These are phyloP conservation scores for Zaprionus africanus DNA, from an alignment of 1,140 invertebrate species.

Conservation along the genomic window DNA sequence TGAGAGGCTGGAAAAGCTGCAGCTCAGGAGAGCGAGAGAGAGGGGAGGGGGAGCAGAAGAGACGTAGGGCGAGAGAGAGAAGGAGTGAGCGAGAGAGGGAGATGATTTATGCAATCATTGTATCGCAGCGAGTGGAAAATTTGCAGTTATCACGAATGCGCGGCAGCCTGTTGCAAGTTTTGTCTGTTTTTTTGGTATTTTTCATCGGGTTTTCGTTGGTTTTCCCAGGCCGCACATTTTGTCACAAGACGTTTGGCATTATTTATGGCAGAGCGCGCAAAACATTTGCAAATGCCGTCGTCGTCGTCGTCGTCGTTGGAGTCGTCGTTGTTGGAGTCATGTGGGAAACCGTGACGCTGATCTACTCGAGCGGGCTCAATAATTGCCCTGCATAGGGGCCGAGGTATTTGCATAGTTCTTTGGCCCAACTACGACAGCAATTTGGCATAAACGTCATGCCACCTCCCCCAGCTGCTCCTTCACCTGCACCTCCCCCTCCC, in stretches of 20 bases:
- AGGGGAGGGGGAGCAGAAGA: slow-evolving; percentile 4
- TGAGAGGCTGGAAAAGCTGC: slow-evolving; percentile 4
- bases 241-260: slow-evolving; percentile 73
- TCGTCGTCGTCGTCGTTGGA: slow-evolving; percentile 9
- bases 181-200: neutral
- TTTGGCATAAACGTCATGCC: slow-evolving; percentile 69
- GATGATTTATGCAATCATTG: slow-evolving; percentile 81
- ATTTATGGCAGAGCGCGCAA: slow-evolving; percentile 56
- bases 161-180: slow-evolving; percentile 32
- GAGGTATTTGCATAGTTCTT: slow-evolving; percentile 58
- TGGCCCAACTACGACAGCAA: slow-evolving; percentile 56
- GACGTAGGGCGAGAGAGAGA: slow-evolving; percentile 10
- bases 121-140: slow-evolving; percentile 67
- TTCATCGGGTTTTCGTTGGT: slow-evolving; percentile 32
- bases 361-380: slow-evolving; percentile 63
- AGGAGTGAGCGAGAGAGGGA: slow-evolving; percentile 2
- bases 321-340: slow-evolving; percentile 30
- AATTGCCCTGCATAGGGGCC: slow-evolving; percentile 71
- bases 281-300: slow-evolving; percentile 51
- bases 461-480: neutral
- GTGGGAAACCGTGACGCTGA: slow-evolving; percentile 74
- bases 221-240: slow-evolving; percentile 78
- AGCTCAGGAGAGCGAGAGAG: slow-evolving; percentile 43
- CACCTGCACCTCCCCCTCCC: neutral
- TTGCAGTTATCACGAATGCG: slow-evolving; percentile 76